phyloP scores from a whole-genome alignment of 2,113 vertebrate genomes.

The Eretmochelys imbricata region DNA sequence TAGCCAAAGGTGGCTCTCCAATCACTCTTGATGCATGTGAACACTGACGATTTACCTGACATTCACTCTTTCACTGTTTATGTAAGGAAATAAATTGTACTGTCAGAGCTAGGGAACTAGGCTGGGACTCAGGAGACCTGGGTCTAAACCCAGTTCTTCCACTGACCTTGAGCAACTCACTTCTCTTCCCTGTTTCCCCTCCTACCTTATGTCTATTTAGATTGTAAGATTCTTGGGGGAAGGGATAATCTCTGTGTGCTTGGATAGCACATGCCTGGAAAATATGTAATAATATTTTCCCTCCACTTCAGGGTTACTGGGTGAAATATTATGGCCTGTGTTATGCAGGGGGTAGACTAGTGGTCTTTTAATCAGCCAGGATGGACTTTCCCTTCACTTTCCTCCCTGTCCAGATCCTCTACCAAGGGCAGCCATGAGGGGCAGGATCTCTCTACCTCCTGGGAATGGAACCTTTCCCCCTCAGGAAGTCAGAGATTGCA shows the following conservation, averaged over 20 bases:
- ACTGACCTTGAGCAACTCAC: not conserved
- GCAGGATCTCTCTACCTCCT: accelerated
- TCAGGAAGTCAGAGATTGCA: not conserved
- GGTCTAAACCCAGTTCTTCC: not conserved
- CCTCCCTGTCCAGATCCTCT: not conserved
- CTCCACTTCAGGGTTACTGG: not conserved
- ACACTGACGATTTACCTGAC: not conserved
- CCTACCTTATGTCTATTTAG: not conserved
- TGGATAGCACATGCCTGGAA: not conserved
- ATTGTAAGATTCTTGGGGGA: not conserved
- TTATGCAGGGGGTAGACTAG: not conserved
- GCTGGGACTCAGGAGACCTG: not conserved
- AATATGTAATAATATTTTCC: not conserved
- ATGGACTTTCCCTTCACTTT: not conserved
- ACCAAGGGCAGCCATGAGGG: not conserved
- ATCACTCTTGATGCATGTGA: not conserved
- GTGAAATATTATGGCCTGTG: not conserved
- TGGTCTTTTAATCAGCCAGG: not conserved
- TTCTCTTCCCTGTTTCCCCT: not conserved
- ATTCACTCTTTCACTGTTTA: not conserved
- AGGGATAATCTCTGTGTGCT: not conserved
- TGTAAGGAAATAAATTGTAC: not conserved
- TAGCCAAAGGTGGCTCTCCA: not conserved
- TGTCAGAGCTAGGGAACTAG: not conserved
- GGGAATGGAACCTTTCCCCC: not conserved